phyloP scores from a whole-genome alignment of 2,113 vertebrate genomes.

The Potamarius usumacintae region DNA sequence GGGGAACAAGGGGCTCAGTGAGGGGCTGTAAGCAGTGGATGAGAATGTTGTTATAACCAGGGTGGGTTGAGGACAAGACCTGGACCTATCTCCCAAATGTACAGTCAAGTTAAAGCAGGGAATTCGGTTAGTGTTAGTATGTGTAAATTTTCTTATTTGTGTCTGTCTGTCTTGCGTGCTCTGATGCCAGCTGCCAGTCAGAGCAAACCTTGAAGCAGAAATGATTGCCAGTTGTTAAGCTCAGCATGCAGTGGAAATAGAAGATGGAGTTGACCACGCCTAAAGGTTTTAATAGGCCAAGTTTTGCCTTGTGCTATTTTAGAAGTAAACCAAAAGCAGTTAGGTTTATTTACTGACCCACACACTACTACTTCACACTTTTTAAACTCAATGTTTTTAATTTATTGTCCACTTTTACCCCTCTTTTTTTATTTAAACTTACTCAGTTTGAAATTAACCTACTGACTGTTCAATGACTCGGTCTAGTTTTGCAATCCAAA shows the following conservation, averaged over 20 bases:
- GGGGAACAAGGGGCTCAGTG: constrained; percentile 14
- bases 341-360: neutral
- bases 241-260: neutral
- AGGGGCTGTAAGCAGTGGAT: neutral
- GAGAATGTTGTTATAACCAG: constrained; percentile 23
- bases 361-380: neutral
- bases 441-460: neutral
- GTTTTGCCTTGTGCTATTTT: neutral
- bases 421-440: neutral
- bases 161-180: neutral
- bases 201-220: neutral
- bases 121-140: neutral
- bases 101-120: neutral
- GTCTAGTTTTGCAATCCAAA: neutral
- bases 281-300: neutral
- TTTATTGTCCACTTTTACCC: too few relatives aligned
- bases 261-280: neutral
- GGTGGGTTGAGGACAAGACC: constrained; percentile 26
- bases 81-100: neutral
- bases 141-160: neutral
- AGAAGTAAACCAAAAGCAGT: neutral
- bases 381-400: too few relatives aligned
- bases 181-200: neutral
- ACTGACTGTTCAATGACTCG: neutral
- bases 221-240: constrained; percentile 8